Evolutionary conservation across 1,140 invertebrate genomes (phyloP).

Genomic region (Dendroctonus ponderosae): DNA sequence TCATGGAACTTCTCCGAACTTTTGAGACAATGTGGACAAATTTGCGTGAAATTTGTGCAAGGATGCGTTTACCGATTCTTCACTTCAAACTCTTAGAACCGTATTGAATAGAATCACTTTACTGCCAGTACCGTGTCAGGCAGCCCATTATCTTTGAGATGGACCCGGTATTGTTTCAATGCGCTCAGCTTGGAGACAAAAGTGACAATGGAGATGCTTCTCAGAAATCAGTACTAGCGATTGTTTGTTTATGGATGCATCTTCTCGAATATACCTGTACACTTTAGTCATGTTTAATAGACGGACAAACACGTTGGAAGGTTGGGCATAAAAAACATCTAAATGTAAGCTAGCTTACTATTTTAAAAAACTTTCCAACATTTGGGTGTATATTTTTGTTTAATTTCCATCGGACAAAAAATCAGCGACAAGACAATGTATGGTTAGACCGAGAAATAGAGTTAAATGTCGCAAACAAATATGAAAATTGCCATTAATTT

Average conservation of each 20-base stretch:
- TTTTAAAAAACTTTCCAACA: too few relatives aligned
- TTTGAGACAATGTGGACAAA: constrained; percentile 17
- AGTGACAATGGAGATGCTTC: constrained; percentile 23
- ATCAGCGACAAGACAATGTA: too few relatives aligned
- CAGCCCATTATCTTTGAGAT: constrained; percentile 28
- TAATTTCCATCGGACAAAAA: too few relatives aligned
- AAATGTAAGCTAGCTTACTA: too few relatives aligned
- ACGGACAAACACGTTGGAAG: too few relatives aligned
- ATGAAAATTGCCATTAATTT: too few relatives aligned
- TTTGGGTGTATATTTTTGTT: too few relatives aligned
- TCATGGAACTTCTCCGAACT: constrained; percentile 6
- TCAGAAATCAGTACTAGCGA: constrained; percentile 9
- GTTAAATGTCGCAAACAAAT: too few relatives aligned
- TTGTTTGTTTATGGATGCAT: constrained; percentile 14
- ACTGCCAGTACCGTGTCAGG: constrained; percentile 18
- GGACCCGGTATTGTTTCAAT: constrained; percentile 28
- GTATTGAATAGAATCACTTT: constrained; percentile 24
- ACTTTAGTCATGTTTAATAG: too few relatives aligned
- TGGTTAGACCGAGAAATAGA: too few relatives aligned
- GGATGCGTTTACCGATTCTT: constrained; percentile 25
- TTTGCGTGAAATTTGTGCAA: constrained; percentile 36
- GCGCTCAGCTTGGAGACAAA: constrained; percentile 20
- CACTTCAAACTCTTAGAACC: constrained; percentile 32
- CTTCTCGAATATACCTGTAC: too few relatives aligned
- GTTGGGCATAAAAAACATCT: too few relatives aligned